A percentile compares a stretch with the other conserved stretches of the same genome.
These are phyloP conservation scores for Lathronympha strigana DNA, from an alignment of 2,888 invertebrate species.

Conservation along the genomic window DNA sequence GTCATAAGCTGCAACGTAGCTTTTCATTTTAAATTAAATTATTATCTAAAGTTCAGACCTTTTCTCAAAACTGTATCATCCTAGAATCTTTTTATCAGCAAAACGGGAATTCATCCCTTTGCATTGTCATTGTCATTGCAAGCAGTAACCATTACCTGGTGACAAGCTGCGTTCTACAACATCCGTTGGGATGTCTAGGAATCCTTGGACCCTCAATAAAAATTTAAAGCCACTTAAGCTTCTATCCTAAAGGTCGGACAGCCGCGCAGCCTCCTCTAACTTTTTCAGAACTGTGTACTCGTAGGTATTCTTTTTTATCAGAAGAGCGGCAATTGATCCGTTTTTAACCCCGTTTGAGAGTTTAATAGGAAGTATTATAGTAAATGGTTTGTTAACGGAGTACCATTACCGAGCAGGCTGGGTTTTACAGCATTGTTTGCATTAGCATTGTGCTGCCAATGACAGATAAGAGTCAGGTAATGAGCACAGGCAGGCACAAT, in stretches of 20 bases:
- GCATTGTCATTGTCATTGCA: too few relatives aligned
- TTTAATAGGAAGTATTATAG: slow-evolving; percentile 24
- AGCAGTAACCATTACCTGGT: neutral
- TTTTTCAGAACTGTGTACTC: neutral
- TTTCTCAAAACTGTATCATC: too few relatives aligned
- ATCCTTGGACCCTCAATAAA: neutral
- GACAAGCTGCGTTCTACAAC: neutral
- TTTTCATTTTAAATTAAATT: neutral
- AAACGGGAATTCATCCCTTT: neutral
- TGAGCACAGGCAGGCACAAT: slow-evolving; percentile 68
- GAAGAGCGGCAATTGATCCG: neutral
- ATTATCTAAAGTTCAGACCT: neutral
- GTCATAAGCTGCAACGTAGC: neutral
- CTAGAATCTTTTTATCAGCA: neutral
- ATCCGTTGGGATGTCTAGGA: neutral
- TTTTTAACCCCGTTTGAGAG: slow-evolving; percentile 17
- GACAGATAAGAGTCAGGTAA: slow-evolving; percentile 77
- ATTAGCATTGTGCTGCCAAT: slow-evolving; percentile 74
- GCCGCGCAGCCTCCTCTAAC: neutral
- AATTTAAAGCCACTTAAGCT: neutral
- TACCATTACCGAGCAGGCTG: slow-evolving; percentile 58
- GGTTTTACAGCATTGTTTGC: slow-evolving; percentile 65
- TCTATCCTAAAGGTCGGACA: neutral
- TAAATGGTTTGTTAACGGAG: slow-evolving; percentile 42
- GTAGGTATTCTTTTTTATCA: neutral